These are phyloP conservation scores for Lepus oiostolus DNA, from an alignment of 2,797 vertebrate genomes.

Conservation along the genomic window DNA sequence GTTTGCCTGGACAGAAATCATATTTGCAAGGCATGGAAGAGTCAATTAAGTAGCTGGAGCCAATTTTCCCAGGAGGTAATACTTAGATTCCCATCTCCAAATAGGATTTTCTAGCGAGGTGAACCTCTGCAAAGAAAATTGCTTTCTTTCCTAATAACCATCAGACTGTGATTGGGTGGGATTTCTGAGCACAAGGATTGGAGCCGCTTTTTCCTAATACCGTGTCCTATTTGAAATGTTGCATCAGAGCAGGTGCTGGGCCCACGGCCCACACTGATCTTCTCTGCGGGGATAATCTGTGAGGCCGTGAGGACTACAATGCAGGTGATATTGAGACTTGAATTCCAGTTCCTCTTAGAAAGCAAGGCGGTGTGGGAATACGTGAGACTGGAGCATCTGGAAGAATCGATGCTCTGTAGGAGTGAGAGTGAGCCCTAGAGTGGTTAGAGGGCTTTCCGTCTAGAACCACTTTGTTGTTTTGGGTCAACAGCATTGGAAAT, in stretches of 20 bases:
- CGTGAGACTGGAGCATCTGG: conserved; percentile 6
- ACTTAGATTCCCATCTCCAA: conserved; percentile 24
- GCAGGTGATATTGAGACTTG: neutral
- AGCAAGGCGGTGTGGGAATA: neutral
- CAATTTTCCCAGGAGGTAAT: conserved; percentile 31
- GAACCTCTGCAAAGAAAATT: conserved; percentile 19
- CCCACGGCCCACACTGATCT: neutral
- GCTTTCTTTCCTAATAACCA: conserved; percentile 53
- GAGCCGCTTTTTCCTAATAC: neutral
- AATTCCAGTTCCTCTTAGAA: too few relatives aligned
- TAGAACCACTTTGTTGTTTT: conserved; percentile 9
- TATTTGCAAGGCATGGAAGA: conserved; percentile 39
- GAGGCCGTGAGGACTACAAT: neutral
- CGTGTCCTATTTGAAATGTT: neutral
- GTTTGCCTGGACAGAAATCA: conserved; percentile 34
- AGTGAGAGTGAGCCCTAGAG: neutral
- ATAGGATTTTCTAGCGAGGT: conserved; percentile 38
- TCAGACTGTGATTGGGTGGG: neutral
- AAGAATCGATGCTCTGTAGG: conserved; percentile 18
- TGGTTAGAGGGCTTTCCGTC: neutral
- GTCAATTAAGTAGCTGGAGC: neutral
- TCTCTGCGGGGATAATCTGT: neutral
- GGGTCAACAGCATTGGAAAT: neutral
- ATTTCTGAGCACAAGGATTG: neutral
- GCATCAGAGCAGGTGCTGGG: neutral